Evolutionary conservation across 2,888 invertebrate species (phyloP).

Genomic region (Cenopis cana): DNA sequence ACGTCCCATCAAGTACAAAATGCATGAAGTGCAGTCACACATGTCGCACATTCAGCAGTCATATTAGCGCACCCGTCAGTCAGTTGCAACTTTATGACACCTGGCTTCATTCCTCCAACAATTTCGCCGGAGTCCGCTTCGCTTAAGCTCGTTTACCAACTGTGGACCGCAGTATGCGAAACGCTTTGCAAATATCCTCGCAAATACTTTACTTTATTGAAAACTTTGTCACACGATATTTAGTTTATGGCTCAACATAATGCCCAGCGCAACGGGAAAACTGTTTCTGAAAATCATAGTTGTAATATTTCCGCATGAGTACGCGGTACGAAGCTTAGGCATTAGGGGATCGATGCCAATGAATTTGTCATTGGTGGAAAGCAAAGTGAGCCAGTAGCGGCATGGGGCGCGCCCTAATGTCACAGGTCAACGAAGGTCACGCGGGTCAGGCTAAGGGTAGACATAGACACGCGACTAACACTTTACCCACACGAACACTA

Average conservation of each 20-base stretch:
- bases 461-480: slow-evolving; percentile 56
- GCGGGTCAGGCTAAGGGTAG: slow-evolving; percentile 58
- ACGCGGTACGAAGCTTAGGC: slow-evolving; percentile 30
- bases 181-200: slow-evolving; percentile 72
- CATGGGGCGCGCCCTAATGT: slow-evolving; percentile 62
- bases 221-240: slow-evolving; percentile 53
- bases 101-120: slow-evolving; percentile 74
- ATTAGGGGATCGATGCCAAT: slow-evolving; percentile 39
- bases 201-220: slow-evolving; percentile 77
- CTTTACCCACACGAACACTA: slow-evolving; percentile 48
- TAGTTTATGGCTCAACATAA: slow-evolving; percentile 18
- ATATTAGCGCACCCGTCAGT: slow-evolving; percentile 64
- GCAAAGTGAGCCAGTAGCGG: slow-evolving; percentile 55
- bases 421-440: slow-evolving; percentile 68
- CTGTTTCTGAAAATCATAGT: slow-evolving; percentile 10
- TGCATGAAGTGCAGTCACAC: slow-evolving; percentile 22
- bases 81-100: slow-evolving; percentile 80
- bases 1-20: not conserved
- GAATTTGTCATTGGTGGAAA: slow-evolving; percentile 44
- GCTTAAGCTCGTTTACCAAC: slow-evolving; percentile 80
- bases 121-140: slow-evolving; percentile 76
- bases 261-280: not conserved
- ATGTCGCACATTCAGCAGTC: slow-evolving; percentile 29
- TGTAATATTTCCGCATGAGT: slow-evolving; percentile 19
- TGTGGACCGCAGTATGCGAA: slow-evolving; percentile 68